These are phyloP conservation scores for Lagorchestes hirsutus DNA, from an alignment of 2,797 vertebrate genomes.

Conservation along the genomic window DNA sequence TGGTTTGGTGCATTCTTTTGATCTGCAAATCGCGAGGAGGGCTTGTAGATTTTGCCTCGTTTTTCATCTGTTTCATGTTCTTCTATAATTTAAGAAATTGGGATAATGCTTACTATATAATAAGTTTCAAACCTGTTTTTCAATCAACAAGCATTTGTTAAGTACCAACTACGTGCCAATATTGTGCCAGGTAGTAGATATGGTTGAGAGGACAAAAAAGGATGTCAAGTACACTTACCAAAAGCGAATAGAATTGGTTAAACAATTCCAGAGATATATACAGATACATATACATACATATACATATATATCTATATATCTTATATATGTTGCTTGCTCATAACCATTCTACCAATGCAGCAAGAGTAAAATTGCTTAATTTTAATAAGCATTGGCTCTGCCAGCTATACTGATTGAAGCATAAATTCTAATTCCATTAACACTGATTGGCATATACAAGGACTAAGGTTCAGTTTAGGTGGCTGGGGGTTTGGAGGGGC, in stretches of 20 bases:
- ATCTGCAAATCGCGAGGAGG: conserved; percentile 94
- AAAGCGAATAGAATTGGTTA: background rate
- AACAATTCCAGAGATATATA: background rate
- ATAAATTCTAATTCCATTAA: background rate
- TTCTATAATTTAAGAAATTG: conserved; percentile 87
- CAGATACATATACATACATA: background rate
- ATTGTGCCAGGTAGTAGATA: background rate
- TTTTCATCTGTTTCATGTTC: conserved; percentile 95
- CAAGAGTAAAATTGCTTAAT: background rate
- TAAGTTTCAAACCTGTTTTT: conserved; percentile 61
- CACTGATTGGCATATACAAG: background rate
- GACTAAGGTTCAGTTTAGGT: background rate
- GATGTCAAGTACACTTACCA: background rate
- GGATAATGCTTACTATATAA: conserved; percentile 8
- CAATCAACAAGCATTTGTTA: background rate
- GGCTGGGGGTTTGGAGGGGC: background rate
- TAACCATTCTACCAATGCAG: background rate
- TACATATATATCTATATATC: too few relatives aligned
- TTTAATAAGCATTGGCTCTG: background rate
- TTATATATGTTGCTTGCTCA: background rate
- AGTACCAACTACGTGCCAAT: background rate
- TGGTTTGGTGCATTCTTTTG: conserved; percentile 89
- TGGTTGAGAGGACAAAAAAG: background rate
- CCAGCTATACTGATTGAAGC: background rate
- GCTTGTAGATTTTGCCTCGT: conserved; percentile 97